These are phyloP conservation scores for Ficedula albicollis DNA, from an alignment of 2,797 vertebrate genomes.

Conservation along the genomic window DNA sequence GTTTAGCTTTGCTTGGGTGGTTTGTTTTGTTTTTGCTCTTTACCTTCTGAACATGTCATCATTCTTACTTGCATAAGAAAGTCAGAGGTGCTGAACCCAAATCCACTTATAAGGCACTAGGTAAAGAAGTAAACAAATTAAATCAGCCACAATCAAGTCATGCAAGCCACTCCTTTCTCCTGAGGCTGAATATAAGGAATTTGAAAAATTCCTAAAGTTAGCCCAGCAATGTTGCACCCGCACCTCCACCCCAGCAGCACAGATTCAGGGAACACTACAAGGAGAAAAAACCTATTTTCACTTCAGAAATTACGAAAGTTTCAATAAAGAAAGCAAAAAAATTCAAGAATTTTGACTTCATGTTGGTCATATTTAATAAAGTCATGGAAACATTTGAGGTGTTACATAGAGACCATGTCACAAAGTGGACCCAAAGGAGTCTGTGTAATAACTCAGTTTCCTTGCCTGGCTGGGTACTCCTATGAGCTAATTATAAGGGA, in stretches of 20 bases:
- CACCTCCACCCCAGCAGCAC: neutral
- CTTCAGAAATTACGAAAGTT: neutral
- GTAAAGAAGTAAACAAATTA: neutral
- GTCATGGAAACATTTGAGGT: neutral
- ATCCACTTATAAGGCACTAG: neutral
- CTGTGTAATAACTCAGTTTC: neutral
- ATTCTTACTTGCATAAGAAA: neutral
- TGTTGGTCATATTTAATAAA: neutral
- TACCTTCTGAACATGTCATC: neutral
- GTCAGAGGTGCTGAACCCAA: neutral
- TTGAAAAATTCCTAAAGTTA: neutral
- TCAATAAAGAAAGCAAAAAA: neutral
- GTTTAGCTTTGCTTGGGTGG: neutral
- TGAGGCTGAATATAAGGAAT: neutral
- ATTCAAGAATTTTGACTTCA: neutral
- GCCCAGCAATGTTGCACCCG: neutral
- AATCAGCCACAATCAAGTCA: neutral
- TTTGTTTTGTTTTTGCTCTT: neutral
- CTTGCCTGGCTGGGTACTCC: neutral
- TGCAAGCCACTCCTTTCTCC: neutral
- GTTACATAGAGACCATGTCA: neutral
- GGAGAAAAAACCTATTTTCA: neutral
- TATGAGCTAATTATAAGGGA: slow-evolving; percentile 32
- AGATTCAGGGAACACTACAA: neutral
- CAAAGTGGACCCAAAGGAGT: slow-evolving; percentile 15